A percentile compares a stretch with the other conserved stretches of the same genome.
Evolutionary conservation across 2,888 invertebrate species (phyloP).

Genomic region (Microctonus aethiopoides): DNA sequence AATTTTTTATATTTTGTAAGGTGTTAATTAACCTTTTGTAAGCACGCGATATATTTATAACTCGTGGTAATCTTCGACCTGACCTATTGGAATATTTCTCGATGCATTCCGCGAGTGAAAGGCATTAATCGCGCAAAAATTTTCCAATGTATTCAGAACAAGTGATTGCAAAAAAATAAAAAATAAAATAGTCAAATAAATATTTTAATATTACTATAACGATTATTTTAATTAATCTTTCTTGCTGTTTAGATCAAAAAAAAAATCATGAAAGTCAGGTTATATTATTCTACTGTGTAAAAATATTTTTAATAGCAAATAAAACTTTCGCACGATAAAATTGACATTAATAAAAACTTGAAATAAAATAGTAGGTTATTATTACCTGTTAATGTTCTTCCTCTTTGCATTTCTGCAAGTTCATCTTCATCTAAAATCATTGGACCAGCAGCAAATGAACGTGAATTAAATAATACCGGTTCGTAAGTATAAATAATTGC

Average conservation of each 20-base stretch:
- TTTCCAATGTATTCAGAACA: not conserved
- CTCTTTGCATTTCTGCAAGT: conserved; percentile 48
- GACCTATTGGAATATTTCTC: not conserved
- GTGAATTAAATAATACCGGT: conserved; percentile 47
- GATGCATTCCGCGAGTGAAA: conserved; percentile 27
- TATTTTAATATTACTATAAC: not conserved
- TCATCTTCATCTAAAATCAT: conserved; percentile 62
- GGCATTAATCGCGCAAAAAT: conserved; percentile 11
- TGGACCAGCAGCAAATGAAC: conserved; percentile 49
- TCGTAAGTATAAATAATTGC: conserved; percentile 61
- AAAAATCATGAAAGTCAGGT: not conserved
- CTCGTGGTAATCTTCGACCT: not conserved
- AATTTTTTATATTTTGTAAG: too few species aligned
- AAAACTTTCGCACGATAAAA: not conserved
- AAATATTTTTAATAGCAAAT: not conserved
- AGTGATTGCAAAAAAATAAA: not conserved
- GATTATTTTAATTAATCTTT: too few species aligned
- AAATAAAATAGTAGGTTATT: conserved; percentile 12
- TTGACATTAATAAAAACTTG: not conserved
- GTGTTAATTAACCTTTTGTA: not conserved
- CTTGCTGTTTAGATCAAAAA: not conserved
- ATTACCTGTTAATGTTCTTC: conserved; percentile 47
- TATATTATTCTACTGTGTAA: not conserved
- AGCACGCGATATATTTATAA: not conserved
- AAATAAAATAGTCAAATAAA: not conserved